Evolutionary conservation across 2,888 invertebrate genomes (phyloP), one percentile per base, ranked within the genome.

Genomic region (Hypomecis atomaria): DNA sequence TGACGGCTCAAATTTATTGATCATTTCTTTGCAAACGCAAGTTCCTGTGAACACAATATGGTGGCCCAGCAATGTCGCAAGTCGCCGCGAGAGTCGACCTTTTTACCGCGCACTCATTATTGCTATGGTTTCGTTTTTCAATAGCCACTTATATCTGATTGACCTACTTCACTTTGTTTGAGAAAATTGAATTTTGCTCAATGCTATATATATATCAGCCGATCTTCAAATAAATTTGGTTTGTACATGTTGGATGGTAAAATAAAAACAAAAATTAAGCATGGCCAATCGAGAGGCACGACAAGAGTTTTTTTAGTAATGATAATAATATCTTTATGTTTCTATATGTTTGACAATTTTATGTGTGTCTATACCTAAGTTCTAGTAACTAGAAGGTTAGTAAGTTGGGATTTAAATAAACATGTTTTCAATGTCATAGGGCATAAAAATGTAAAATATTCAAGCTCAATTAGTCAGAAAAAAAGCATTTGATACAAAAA

Each of bases 1-100:
- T 89, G 90, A 87, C 85, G 82, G 87, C 81, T 83, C 85, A 88
- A 89, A 91, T 91, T 92, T 92, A 92, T 92, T 90, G 90, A 88
- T 85, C 85, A 90, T 90, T 91, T 90, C 88, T 88, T 89, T 86
- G 83, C 89, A 90, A 89, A 89, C 86, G 84, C 82, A 83, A 80
- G 82, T 86, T 82, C 82, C 80, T 78, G 86, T 83, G 85, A 85
- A 85, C 84, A 86, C 88, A 89, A 89, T 89, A 86, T 87, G 83
- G 85, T 65, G 81, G 82, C 77, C 78, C 76, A 77, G 79, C 75
- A 80, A 83, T 87, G 89, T 87, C 86, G 87, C 86, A 87, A 88
- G 83, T 79, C 81, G 77, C 81, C 73, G 81, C 83, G 76, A 84
- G 83, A 81, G 71, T 76, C 82, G 79, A 82, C 83, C 84, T 87